Evolutionary conservation across 2,113 vertebrate genomes (phyloP), one percentile per base, ranked within the genome.

Genomic region (Orycteropus afer): DNA sequence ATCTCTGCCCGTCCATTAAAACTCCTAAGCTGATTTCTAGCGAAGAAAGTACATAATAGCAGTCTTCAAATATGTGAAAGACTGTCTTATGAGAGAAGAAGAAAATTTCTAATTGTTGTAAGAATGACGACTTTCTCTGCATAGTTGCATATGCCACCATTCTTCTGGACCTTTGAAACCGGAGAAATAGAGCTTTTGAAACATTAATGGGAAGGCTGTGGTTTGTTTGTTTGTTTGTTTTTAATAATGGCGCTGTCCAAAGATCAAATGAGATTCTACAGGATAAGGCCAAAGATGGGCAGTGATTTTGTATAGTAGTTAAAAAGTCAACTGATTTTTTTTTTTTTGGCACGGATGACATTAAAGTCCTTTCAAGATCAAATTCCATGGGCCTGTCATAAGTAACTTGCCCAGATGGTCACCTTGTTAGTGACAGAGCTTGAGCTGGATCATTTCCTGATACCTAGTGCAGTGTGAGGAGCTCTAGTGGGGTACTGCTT

Each of bases 281-380:
- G 42, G 29, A 77, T 40, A 51, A 86, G 59, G 65, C 57, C 45
- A 89, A 59, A 88, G 49, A 86, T 82, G 93, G 91, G 91, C 89
- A 95, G 45, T 7, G 11, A 45, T 85, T 89, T 89, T 65, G 29
- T 73, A 63, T 63, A 63, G 73, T 80, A 80, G 89, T 94, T 92
- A 69, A 82, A 77, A 94, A 88, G 65, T 85, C 67, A 95, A 92
- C 37, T 63, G 45, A 45, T 82, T 53, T 85, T 34, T 17, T 27
- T 37, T 37, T 69, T 69, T 82, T 94, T 71, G 51, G 69, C 69
- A 63, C 37, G 80, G 40, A 78, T 84, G 47, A 71, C 69, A 49
- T 22, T 42, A 91, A 83, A 53, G 14, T 76, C 34, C 42, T 89
- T 42, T 83, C 59, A 91, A 71, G 86, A 83, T 22, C 15, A 18